Base-by-base conservation (phyloP, 1,140 invertebrate species). In the Sitodiplosis mosellana region DNA sequence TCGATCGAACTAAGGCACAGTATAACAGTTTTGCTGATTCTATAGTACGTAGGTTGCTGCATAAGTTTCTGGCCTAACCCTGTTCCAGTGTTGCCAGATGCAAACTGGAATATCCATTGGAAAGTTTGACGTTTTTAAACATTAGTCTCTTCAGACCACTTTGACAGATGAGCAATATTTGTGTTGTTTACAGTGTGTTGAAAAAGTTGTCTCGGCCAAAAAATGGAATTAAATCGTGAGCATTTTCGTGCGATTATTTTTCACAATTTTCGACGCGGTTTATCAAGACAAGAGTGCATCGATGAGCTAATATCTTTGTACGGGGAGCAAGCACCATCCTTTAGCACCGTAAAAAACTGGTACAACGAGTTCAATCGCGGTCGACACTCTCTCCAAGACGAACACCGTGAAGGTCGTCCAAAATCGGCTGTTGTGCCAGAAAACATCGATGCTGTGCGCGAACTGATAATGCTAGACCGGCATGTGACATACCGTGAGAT, bases 361-460 rank as follows among this genome's bases (percentile, higher is more conserved):
- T 55, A 56, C 49, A 53, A 51, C 36, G 52, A 57, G 37, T 60
- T 59, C 56, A 37, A 57, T 54, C 52, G 51, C 59, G 56, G 56
- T 52, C 56, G 54, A 45, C 56, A 48, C 44, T 55, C 51, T 15
- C 48, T 52, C 54, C 52, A 54, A 54, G 55, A 60, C 59, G 54
- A 58, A 43, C 41, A 45, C 47, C 57, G 55, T 36, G 45, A 53
- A 50, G 57, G 55, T 53, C 21, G 42, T 14, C 44, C 48, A 43
- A 45, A 42, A 36, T 21, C n/a, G 20, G 51, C 46, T 4, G 33
- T 52, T 22, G 22, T 18, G 21, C 21, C 17, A 15, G 43, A 48
- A 19, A 63, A 55, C 47, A 49, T 57, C 4, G 49, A 27, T 52
- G 54, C 54, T 55, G 49, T 54, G 37, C 48, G 55, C 27, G 49